phyloP scores from a whole-genome alignment of 2,888 invertebrate species.

The Lepidocyrtoides sp. region DNA sequence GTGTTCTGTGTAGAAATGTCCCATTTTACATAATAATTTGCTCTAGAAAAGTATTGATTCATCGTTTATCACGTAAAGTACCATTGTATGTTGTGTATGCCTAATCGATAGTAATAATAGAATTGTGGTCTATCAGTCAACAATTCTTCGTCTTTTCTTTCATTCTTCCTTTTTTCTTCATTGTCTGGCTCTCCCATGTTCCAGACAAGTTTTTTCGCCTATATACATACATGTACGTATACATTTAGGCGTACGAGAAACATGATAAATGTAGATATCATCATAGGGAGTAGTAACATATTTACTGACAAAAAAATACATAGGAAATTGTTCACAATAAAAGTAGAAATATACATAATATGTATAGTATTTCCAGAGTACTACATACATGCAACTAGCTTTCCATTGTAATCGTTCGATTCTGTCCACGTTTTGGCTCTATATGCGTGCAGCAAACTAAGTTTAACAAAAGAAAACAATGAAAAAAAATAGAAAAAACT shows the following conservation, averaged over 20 bases:
- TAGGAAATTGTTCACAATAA: constrained; percentile 6
- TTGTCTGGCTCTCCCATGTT: not conserved
- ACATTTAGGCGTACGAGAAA: not conserved
- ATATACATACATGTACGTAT: not conserved
- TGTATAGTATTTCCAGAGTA: too few species aligned
- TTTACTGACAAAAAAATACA: not conserved
- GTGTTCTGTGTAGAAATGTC: constrained; percentile 22
- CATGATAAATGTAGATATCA: not conserved
- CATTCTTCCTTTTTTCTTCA: not conserved
- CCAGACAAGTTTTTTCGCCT: not conserved
- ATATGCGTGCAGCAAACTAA: constrained; percentile 43
- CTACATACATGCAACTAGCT: too few species aligned
- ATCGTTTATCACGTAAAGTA: constrained; percentile 27
- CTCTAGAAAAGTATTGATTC: constrained; percentile 26
- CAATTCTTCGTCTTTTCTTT: constrained; percentile 48
- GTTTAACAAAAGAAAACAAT: constrained; percentile 37
- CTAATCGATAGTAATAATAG: constrained; percentile 44
- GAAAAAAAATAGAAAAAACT: constrained; percentile 27
- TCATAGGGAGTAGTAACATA: not conserved
- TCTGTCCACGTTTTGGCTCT: not conserved
- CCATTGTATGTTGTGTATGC: constrained; percentile 21
- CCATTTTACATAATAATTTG: constrained; percentile 23
- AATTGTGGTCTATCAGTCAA: constrained; percentile 60
- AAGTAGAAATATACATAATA: not conserved
- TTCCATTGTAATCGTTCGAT: constrained; percentile 36